A percentile compares a stretch with the other conserved stretches of the same genome.
These are phyloP conservation scores for Triplophysa siluroides DNA, from an alignment of 2,113 vertebrate genomes.

Conservation along the genomic window DNA sequence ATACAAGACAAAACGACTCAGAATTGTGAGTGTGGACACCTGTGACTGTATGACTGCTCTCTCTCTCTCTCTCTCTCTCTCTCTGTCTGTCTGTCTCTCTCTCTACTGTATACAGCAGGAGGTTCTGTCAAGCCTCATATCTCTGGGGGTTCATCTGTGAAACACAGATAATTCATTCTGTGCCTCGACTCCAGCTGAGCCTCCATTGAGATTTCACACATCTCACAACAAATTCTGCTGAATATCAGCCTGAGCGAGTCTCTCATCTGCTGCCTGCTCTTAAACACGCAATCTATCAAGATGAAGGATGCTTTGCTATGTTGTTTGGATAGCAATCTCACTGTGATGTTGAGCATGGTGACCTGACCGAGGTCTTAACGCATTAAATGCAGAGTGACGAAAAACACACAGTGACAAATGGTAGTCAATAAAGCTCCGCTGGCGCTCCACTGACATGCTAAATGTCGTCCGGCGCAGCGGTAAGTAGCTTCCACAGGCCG, in stretches of 20 bases:
- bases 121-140: neutral
- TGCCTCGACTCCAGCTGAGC: conserved; percentile 1
- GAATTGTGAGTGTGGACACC: neutral
- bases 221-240: neutral
- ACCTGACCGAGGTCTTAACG: neutral
- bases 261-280: neutral
- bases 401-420: neutral
- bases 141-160: conserved; percentile 7
- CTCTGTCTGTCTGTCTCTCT: neutral
- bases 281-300: neutral
- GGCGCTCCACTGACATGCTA: neutral
- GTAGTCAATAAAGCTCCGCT: neutral
- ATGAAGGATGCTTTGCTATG: conserved; percentile 1
- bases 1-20: neutral
- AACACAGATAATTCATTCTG: conserved; percentile 21
- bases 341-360: neutral
- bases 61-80: neutral
- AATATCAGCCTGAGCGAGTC: neutral
- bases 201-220: conserved; percentile 18
- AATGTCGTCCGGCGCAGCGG: neutral
- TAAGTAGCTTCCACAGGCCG: neutral
- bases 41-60: neutral
- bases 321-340: conserved; percentile 6
- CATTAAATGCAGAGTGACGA: conserved; percentile 21
- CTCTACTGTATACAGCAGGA: neutral